Evolutionary conservation across 2,888 invertebrate genomes (phyloP), one percentile per base, ranked within the genome.

Genomic region (Brachynemurus nebulosus): DNA sequence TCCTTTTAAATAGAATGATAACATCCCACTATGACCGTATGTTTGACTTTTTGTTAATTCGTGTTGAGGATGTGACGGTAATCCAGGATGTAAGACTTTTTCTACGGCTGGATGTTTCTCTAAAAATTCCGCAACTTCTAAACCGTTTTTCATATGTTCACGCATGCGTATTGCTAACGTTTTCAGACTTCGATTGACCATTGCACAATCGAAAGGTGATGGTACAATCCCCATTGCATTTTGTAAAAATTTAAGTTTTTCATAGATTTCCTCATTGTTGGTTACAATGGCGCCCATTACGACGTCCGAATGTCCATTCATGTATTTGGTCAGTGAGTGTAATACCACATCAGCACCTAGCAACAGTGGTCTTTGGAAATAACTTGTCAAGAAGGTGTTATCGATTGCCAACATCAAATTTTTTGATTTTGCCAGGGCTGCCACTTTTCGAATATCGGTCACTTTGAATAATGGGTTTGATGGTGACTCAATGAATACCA

Each of bases 121-220:
- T 40, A 98, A 68, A 68, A 76, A 95, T 51, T 78, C 72, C 0
- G 90, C 96, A 25, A 96, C 75, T 2, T 69, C 68, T 44, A 89
- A 54, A 0, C 83, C 80, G 51, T 82, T 93, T 48, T 73, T 73
- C 66, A 80, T 82, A 62, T 96, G 93, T 52, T 84, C 78, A 51
- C 84, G 76, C 96, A 98, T 96, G 44, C 97, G 72, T 19, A 97
- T 55, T 5, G 86, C 81, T 19, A 98, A 69, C 0, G 97, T 98
- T 68, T 96, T 97, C 47, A 97, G 66, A 57, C 96, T 90, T 49
- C 91, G 76, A 59, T 88, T 91, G 0, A 95, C 92, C 59, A 92
- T 72, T 60, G 80, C 89, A 62, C 97, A 96, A 63, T 98, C 98
- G 60, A 95, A 92, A 0, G 98, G 93, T 0, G 96, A 89, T 2